These are phyloP conservation scores for Aporrectodea caliginosa DNA, from an alignment of 1,140 invertebrate species.

Conservation along the genomic window DNA sequence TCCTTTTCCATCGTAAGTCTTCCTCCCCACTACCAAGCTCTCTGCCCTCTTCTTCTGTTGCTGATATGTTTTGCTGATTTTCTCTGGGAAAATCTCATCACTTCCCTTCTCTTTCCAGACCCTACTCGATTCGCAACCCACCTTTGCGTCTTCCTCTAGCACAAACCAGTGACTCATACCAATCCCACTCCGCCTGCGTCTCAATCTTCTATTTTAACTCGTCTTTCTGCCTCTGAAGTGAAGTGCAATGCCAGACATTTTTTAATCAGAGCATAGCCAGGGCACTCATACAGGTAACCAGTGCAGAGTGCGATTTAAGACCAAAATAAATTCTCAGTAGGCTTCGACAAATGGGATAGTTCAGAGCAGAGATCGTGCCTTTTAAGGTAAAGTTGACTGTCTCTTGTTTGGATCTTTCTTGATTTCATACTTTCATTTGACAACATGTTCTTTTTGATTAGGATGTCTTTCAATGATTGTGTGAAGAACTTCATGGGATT, in stretches of 20 bases:
- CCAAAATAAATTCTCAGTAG: no score
- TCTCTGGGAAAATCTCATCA: not conserved
- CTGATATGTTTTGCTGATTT: not conserved
- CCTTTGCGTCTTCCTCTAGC: no score
- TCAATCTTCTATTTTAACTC: no score
- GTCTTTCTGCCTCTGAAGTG: no score
- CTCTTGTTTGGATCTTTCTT: not conserved
- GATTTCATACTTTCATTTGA: not conserved
- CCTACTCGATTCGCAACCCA: no score
- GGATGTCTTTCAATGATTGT: constrained; percentile 56
- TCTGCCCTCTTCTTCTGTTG: no score
- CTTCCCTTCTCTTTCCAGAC: not conserved
- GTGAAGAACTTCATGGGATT: constrained; percentile 60
- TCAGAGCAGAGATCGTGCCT: not conserved
- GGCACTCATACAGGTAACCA: not conserved
- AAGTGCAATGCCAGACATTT: no score
- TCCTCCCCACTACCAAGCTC: no score
- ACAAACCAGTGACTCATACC: no score
- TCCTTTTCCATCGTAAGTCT: not conserved
- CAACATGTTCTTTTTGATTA: constrained; percentile 36
- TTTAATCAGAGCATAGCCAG: not conserved
- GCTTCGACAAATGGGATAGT: not conserved
- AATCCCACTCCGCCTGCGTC: no score
- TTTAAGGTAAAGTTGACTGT: not conserved
- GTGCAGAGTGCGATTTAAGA: not conserved